Percentiles rank a stretch among this genome's conserved stretches.
Evolutionary conservation across 2,888 invertebrate species (phyloP).

Genomic region (Crocallis elinguaria): DNA sequence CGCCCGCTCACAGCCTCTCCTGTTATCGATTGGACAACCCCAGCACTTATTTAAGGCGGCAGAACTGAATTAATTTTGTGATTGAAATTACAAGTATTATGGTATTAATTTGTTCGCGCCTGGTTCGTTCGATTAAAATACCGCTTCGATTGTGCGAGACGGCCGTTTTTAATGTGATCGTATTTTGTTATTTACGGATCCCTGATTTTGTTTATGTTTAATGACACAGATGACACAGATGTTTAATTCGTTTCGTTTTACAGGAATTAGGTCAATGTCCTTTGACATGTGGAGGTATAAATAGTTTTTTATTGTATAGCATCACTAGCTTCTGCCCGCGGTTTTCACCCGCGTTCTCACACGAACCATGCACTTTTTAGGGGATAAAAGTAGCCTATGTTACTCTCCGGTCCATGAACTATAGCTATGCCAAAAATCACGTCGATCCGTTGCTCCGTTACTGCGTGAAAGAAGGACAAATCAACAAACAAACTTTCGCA

Average conservation of each 20-base stretch:
- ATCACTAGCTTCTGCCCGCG: too few species aligned
- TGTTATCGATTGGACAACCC: conserved; percentile 77
- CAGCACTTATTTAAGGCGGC: conserved; percentile 80
- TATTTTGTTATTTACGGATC: conserved; percentile 35
- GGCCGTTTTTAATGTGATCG: conserved; percentile 44
- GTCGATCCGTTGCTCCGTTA: too few species aligned
- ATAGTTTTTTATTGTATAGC: too few species aligned
- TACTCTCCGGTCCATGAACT: too few species aligned
- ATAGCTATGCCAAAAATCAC: too few species aligned
- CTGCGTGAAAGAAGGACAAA: too few species aligned
- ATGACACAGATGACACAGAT: not conserved
- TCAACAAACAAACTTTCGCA: too few species aligned
- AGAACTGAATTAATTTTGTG: conserved; percentile 80
- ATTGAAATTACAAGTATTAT: conserved; percentile 78
- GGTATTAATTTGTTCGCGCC: conserved; percentile 68
- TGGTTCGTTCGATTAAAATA: conserved; percentile 69
- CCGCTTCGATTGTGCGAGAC: conserved; percentile 48
- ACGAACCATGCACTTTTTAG: too few species aligned
- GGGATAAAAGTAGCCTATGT: too few species aligned
- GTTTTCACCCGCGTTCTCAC: too few species aligned
- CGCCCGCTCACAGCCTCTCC: conserved; percentile 69
- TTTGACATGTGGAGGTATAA: not conserved
- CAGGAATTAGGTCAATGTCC: not conserved
- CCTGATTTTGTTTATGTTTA: conserved; percentile 25
- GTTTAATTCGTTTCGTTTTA: too few species aligned